These are phyloP conservation scores for Drosophila setifemur DNA, from an alignment of 1,140 invertebrate genomes.

Conservation along the genomic window DNA sequence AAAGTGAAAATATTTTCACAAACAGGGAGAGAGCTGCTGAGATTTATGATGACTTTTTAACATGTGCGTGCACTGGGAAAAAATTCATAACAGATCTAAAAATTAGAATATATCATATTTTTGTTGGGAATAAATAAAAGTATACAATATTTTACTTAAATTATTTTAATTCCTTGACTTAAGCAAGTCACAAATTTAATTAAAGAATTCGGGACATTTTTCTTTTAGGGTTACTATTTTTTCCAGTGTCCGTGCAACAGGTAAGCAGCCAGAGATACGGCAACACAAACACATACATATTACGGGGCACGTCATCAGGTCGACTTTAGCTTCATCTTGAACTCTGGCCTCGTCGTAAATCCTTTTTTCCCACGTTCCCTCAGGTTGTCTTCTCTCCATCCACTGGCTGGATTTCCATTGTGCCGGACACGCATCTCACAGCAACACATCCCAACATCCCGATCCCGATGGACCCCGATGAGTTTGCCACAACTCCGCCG, in stretches of 20 bases:
- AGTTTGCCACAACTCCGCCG: not conserved
- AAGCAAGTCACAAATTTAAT: too few species aligned
- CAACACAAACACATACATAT: conserved; percentile 31
- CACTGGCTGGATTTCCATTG: conserved; percentile 43
- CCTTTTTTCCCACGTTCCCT: conserved; percentile 80
- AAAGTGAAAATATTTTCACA: conserved; percentile 61
- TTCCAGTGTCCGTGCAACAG: conserved; percentile 74
- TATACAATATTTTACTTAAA: too few species aligned
- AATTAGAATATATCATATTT: too few species aligned
- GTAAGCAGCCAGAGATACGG: conserved; percentile 44
- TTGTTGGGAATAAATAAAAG: too few species aligned
- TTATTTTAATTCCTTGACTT: too few species aligned
- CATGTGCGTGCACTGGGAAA: too few species aligned
- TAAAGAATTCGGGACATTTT: too few species aligned
- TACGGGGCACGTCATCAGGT: conserved; percentile 57
- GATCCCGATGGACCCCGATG: conserved; percentile 20
- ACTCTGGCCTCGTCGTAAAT: conserved; percentile 55
- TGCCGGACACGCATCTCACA: conserved; percentile 43
- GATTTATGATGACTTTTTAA: conserved; percentile 81
- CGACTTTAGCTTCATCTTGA: conserved; percentile 43
- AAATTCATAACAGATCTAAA: too few species aligned
- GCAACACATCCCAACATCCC: conserved; percentile 4
- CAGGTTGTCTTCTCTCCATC: conserved; percentile 22
- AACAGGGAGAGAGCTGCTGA: conserved; percentile 25
- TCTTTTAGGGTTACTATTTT: too few species aligned